Conservation (phyloP, 2,797 vertebrate genomes). For the Enteromius fasciolatus region DNA sequence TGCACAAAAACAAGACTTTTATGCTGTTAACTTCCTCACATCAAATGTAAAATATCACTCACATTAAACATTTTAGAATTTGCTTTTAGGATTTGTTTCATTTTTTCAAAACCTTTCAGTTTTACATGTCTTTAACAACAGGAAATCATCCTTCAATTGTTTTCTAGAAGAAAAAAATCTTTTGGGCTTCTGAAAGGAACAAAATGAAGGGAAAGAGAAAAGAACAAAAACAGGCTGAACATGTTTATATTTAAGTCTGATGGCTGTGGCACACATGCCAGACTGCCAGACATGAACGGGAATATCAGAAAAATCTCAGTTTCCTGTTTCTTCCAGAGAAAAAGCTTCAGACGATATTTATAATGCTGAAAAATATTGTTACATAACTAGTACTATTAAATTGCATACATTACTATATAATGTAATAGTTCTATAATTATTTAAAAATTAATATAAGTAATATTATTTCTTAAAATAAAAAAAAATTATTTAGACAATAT, state of each 20-base stretch:
- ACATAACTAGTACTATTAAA: neutral
- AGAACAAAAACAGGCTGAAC: neutral
- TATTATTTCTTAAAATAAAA: no score
- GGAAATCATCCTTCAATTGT: conserved; percentile 14
- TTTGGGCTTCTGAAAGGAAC: neutral
- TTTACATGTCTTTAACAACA: neutral
- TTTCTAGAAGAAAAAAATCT: neutral
- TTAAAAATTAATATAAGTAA: no score
- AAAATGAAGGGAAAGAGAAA: neutral
- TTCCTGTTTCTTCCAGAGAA: conserved; percentile 12
- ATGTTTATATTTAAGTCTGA: conserved; percentile 10
- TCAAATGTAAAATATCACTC: neutral
- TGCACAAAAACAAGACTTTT: neutral
- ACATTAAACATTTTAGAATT: neutral
- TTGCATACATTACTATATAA: neutral
- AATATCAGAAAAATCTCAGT: conserved; percentile 40
- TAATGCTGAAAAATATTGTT: no score
- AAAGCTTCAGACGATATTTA: neutral
- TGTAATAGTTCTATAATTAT: no score
- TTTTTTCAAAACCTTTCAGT: neutral
- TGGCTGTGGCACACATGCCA: neutral
- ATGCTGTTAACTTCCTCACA: neutral
- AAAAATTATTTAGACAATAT: no score
- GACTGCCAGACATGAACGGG: neutral
- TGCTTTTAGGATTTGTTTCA: neutral